Conservation (phyloP, 1,140 invertebrate genomes). For the Hylyphantes graminicola region DNA sequence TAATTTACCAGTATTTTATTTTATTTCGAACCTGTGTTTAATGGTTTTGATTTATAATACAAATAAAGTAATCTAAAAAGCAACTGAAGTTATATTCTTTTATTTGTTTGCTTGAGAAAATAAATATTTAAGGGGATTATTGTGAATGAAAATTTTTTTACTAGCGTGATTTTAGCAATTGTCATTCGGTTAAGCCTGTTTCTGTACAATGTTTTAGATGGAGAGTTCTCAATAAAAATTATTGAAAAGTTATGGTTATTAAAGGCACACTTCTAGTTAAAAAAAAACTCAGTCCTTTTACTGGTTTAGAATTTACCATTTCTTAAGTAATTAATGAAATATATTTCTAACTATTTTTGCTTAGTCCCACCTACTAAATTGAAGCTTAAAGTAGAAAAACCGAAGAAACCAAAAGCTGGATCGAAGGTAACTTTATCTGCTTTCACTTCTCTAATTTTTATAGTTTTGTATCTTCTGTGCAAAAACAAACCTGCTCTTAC, state of each 20-base stretch:
- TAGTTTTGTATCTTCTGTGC: neutral
- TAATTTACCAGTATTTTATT: too few relatives aligned
- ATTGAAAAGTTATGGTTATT: neutral
- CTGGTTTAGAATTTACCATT: neutral
- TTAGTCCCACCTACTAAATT: constrained; percentile 89
- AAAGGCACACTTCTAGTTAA: neutral
- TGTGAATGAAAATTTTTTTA: too few relatives aligned
- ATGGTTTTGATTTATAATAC: too few relatives aligned
- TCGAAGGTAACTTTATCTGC: constrained; percentile 76
- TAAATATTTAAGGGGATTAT: too few relatives aligned
- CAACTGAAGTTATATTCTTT: too few relatives aligned
- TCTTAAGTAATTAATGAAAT: neutral
- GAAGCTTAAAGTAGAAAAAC: constrained; percentile 80
- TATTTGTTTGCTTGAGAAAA: too few relatives aligned
- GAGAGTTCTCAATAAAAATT: neutral
- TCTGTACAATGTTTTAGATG: neutral
- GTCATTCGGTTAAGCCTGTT: too few relatives aligned
- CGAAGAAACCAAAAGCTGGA: constrained; percentile 82
- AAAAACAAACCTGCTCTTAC: too few relatives aligned
- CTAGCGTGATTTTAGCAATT: too few relatives aligned
- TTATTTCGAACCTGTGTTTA: too few relatives aligned
- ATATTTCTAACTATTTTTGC: constrained; percentile 65
- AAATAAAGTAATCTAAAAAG: too few relatives aligned
- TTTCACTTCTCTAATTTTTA: too few relatives aligned
- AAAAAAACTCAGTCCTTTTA: neutral